Conservation (phyloP, 2,797 vertebrate species). For the Prionace glauca region DNA sequence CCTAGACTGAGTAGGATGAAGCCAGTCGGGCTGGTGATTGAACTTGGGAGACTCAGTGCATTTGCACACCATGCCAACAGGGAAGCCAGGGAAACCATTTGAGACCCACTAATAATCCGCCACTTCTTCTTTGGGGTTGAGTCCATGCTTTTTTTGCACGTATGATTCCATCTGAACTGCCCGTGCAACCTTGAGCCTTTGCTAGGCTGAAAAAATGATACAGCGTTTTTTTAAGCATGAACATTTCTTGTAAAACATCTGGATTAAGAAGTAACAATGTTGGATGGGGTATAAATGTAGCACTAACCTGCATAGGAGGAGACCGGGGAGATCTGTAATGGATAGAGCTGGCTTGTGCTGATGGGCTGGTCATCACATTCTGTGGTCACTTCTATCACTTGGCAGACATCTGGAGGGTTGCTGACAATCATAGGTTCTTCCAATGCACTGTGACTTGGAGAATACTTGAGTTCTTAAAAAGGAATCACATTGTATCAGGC, state of each 20-base stretch:
- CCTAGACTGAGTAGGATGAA: not conserved
- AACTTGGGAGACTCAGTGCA: not conserved
- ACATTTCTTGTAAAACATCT: not conserved
- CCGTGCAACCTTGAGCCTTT: no score
- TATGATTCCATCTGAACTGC: not conserved
- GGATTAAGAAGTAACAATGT: not conserved
- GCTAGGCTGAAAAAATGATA: not conserved
- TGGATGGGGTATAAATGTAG: not conserved
- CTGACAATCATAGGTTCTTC: constrained; percentile 80
- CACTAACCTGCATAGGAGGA: constrained; percentile 83
- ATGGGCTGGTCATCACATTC: constrained; percentile 89
- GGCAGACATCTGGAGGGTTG: constrained; percentile 88
- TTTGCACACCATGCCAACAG: no score
- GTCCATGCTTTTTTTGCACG: not conserved
- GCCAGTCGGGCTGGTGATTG: no score
- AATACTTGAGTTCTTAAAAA: constrained; percentile 58
- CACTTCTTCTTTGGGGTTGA: not conserved
- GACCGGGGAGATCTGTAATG: constrained; percentile 91
- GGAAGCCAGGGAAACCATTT: not conserved
- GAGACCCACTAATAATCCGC: not conserved
- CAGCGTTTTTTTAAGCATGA: not conserved
- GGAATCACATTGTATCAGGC: constrained; percentile 38
- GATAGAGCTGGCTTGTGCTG: constrained; percentile 84
- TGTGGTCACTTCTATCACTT: constrained; percentile 93
- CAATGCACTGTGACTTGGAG: constrained; percentile 57